Percentiles rank a stretch among this genome's conserved stretches.
These are phyloP conservation scores for Ifrita kowaldi DNA, from an alignment of 2,113 vertebrate species.

Conservation along the genomic window DNA sequence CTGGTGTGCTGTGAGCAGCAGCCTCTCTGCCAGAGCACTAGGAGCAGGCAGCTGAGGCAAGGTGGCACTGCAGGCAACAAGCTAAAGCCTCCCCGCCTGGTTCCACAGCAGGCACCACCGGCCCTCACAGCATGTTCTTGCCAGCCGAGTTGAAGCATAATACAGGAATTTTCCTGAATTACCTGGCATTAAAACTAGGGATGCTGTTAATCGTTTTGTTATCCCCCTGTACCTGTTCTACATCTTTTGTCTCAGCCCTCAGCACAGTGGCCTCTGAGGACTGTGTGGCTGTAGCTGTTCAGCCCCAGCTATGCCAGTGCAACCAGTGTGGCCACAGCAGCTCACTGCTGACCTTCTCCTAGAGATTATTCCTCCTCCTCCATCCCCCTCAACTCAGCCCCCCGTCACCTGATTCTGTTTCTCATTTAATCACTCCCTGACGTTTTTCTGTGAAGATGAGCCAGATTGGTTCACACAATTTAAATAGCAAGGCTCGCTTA, in stretches of 20 bases:
- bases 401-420: neutral
- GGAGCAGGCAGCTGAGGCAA: neutral
- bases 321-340: neutral
- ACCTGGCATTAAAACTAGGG: neutral
- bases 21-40: neutral
- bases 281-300: neutral
- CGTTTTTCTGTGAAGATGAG: neutral
- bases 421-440: neutral
- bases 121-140: neutral
- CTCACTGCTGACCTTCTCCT: neutral
- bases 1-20: neutral
- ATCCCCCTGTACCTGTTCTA: neutral
- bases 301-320: neutral
- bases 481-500: neutral
- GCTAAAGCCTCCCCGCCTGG: accelerated
- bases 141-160: neutral
- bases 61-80: neutral
- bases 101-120: accelerated
- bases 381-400: neutral
- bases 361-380: neutral
- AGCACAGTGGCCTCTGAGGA: neutral
- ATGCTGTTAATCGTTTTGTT: neutral
- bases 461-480: neutral
- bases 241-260: neutral
- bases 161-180: neutral